Evolutionary conservation across 2,113 vertebrate genomes (phyloP).

Genomic region (Stigmatopora argus): DNA sequence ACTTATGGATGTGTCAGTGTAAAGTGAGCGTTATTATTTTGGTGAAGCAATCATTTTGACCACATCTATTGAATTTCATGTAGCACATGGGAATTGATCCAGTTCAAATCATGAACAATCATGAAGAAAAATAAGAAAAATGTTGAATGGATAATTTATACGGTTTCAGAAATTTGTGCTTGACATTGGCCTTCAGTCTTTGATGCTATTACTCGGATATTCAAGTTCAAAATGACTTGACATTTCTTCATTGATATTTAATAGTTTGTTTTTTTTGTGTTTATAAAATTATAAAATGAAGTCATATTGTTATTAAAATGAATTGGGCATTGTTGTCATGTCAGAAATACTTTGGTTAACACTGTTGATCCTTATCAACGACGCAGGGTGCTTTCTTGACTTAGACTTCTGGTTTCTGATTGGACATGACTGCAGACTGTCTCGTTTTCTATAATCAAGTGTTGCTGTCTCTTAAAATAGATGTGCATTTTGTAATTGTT

Average conservation of each 20-base stretch:
- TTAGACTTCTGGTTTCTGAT: background rate
- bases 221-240: too few relatives aligned
- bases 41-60: background rate
- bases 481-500: conserved; percentile 2
- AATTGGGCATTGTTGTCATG: too few relatives aligned
- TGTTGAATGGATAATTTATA: too few relatives aligned
- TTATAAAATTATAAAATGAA: too few relatives aligned
- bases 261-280: too few relatives aligned
- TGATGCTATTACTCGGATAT: too few relatives aligned
- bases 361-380: too few relatives aligned
- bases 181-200: too few relatives aligned
- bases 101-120: too few relatives aligned
- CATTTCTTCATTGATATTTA: too few relatives aligned
- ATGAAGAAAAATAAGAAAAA: too few relatives aligned
- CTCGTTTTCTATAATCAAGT: conserved; percentile 4
- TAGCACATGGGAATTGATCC: too few relatives aligned
- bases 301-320: background rate
- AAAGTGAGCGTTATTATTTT: background rate
- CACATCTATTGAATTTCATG: background rate
- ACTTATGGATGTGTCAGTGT: background rate
- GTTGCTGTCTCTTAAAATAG: conserved; percentile 4
- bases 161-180: background rate
- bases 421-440: conserved; percentile 8
- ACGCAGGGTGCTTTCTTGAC: background rate
- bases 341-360: conserved; percentile 36